Evolutionary conservation across 2,113 vertebrate species (phyloP), one percentile per base, ranked within the genome.

Genomic region (Tapirus terrestris): DNA sequence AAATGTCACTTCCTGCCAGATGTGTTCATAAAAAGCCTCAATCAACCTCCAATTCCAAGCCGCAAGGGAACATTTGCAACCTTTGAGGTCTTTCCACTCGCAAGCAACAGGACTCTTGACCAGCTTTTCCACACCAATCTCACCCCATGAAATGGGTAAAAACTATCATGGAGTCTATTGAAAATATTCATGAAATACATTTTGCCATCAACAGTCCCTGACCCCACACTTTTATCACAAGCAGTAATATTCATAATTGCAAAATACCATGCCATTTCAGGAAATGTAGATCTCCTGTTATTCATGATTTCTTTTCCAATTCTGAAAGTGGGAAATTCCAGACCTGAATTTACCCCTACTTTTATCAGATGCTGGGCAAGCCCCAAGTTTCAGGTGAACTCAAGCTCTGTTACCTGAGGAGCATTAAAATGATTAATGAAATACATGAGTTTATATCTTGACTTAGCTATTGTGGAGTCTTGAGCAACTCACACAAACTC

Each of bases 1-100:
- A 98, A 94, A 96, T 90, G 81, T 82, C 95, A 95, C 70, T 97
- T 97, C 91, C 96, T 97, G 89, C n/a, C 95, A 98, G 96, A 92
- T 96, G 89, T 89, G 92, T 94, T 73, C 84, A 82, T 83, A 94
- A 96, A 92, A 51, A 70, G 18, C 48, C 75, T 92, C 92, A 20
- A 8, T 96, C 58, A 95, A 39, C 63, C 14, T 43, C 94, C 95
- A 87, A 58, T 53, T 76, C 61, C 65, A 91, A 89, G 27, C 39
- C 18, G 79, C 36, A 27, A 20, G 1, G 76, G 53, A 83, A 31
- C 4, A 29, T 48, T 43, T 18, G 11, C 9, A 20, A 92, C 29
- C 63, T 68, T 36, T 5, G 5, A 53, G 36, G n/a, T 58, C 84
- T 48, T 81, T 67, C 48, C 39, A 18, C 12, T 29, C 17, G 6